phyloP scores from a whole-genome alignment of 2,113 vertebrate species.

The Phrynocephalus versicolor region DNA sequence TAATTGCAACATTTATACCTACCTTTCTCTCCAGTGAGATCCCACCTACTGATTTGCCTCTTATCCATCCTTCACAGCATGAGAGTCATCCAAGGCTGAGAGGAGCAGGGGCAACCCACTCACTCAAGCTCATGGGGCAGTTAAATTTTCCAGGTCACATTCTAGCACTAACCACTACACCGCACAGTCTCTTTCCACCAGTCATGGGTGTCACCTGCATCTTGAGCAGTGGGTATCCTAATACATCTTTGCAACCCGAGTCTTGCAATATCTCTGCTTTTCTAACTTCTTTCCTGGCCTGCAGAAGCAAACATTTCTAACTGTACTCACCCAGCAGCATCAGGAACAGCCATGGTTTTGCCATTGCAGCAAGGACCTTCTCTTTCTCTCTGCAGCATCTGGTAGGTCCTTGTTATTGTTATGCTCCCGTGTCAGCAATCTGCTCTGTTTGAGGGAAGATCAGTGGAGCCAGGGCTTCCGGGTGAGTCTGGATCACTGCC shows the following conservation, averaged over 20 bases:
- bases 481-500: no score
- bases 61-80: neutral
- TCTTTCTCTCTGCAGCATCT: neutral
- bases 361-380: neutral
- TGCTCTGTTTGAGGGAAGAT: neutral
- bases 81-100: no score
- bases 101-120: neutral
- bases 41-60: neutral
- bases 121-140: neutral
- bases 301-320: neutral
- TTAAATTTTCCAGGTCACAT: neutral
- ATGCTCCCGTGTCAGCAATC: neutral
- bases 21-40: neutral
- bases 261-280: neutral
- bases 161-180: neutral
- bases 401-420: neutral
- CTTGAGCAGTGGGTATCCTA: neutral
- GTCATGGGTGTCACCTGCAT: no score
- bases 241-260: neutral
- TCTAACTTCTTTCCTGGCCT: no score
- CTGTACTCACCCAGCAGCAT: conserved; percentile 7
- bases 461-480: neutral
- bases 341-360: neutral
- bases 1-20: neutral
- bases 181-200: neutral